Evolutionary conservation across 1,140 invertebrate genomes (phyloP).

Genomic region (Ephestia elutella): DNA sequence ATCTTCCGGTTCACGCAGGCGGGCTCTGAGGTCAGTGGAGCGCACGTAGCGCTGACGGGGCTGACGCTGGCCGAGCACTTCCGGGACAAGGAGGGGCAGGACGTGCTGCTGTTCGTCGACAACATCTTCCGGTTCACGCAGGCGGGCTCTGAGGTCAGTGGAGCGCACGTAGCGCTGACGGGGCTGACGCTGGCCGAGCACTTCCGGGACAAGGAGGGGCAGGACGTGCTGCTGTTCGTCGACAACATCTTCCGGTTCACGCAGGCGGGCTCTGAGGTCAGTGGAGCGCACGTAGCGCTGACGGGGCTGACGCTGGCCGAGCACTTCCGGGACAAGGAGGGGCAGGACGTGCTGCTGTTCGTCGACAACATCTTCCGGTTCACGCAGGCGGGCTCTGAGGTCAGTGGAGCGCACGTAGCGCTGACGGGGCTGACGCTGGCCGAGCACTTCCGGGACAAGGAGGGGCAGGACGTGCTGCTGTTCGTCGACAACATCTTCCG

Average conservation of each 20-base stretch:
- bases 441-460: constrained; percentile 92
- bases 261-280: constrained; percentile 98
- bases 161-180: constrained; percentile 92
- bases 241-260: constrained; percentile 99
- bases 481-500: constrained; percentile 99
- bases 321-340: constrained; percentile 92
- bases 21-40: constrained; percentile 91
- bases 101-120: constrained; percentile 94
- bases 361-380: constrained; percentile 99
- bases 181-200: constrained; percentile 88
- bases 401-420: constrained; percentile 89
- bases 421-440: constrained; percentile 88
- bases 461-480: constrained; percentile 92
- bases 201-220: constrained; percentile 89
- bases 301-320: constrained; percentile 89
- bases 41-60: constrained; percentile 93
- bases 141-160: constrained; percentile 94
- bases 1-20: constrained; percentile 99
- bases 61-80: constrained; percentile 87
- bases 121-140: constrained; percentile 99
- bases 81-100: constrained; percentile 91
- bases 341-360: constrained; percentile 92
- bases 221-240: constrained; percentile 93
- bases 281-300: constrained; percentile 92
- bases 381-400: constrained; percentile 99